These are phyloP conservation scores for Etheostoma spectabile DNA, from an alignment of 2,113 vertebrate species.

Conservation along the genomic window DNA sequence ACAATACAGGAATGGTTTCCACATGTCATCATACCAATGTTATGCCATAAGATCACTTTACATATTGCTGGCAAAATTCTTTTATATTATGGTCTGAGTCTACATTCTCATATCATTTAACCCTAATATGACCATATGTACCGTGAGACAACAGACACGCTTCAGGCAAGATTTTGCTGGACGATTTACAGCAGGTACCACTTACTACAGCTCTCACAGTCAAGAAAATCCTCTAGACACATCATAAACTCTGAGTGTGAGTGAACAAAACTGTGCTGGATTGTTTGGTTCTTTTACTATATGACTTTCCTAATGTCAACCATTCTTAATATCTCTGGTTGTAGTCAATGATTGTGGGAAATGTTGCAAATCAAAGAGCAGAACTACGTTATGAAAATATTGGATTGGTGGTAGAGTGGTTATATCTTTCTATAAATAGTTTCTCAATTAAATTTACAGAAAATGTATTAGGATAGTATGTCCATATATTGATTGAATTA, in stretches of 20 bases:
- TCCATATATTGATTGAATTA: neutral
- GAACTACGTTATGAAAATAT: neutral
- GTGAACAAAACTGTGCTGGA: neutral
- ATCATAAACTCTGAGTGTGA: neutral
- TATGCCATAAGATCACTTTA: neutral
- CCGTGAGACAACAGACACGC: accelerated
- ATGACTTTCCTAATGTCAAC: neutral
- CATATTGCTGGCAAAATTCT: neutral
- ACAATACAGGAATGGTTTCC: neutral
- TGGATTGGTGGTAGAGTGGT: neutral
- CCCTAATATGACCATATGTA: neutral
- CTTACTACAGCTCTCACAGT: neutral
- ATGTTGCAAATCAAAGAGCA: conserved; percentile 5
- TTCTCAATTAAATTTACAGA: neutral
- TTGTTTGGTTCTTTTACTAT: neutral
- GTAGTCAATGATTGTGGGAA: neutral
- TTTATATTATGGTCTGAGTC: neutral
- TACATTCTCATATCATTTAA: neutral
- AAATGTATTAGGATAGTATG: neutral
- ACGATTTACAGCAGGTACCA: neutral
- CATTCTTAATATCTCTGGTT: neutral
- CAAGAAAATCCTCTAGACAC: neutral
- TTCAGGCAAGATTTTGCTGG: neutral
- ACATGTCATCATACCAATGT: neutral
- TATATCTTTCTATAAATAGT: neutral